Base-by-base conservation (phyloP, 1,140 invertebrate genomes). In the Ectropis grisescens region DNA sequence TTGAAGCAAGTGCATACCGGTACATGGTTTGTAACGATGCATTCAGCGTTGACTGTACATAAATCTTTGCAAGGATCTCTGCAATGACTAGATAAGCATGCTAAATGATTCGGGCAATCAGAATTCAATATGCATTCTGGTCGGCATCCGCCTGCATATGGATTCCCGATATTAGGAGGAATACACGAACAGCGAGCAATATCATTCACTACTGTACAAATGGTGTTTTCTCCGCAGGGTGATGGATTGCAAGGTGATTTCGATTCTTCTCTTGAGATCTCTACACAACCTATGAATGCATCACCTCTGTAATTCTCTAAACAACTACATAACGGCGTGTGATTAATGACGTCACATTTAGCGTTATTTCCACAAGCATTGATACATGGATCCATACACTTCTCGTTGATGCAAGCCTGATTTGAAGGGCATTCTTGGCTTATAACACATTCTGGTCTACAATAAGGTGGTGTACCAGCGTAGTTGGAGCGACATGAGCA, bases 51-150 rank as follows among this genome's bases (percentile, higher is more conserved):
- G 0, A 85, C 61, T 14, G 94, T 94, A 64, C 94, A 96, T 26
- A 93, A 85, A 15, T 93, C 92, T 34, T 88, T 89, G 65, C 94
- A 96, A n/a, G 94, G 94, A 84, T 96, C 90, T 46, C 92, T 83
- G 56, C 94, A 97, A 52, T 93, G 89, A 50, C 93, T 90, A 43
- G 92, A 90, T 16, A 94, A 82, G 70, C 95, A 97, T 16, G 92
- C 89, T 26, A 93, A 68, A 52, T 92, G 84, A 48, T 88, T 89
- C 0, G 91, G 85, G 70, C 95, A 97, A 48, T 96, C 93, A 0
- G 90, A 87, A 67, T 91, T 93, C 37, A 89, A 86, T 1, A 90
- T 86, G 67, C 93, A 95, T 67, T 95, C 93, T 1, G 93, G 92
- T 37, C 90, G 85, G 51, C 93, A 92, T 12, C 90, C 90, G 4